phyloP scores from a whole-genome alignment of 1,140 invertebrate genomes.

The Drosophila varians region DNA sequence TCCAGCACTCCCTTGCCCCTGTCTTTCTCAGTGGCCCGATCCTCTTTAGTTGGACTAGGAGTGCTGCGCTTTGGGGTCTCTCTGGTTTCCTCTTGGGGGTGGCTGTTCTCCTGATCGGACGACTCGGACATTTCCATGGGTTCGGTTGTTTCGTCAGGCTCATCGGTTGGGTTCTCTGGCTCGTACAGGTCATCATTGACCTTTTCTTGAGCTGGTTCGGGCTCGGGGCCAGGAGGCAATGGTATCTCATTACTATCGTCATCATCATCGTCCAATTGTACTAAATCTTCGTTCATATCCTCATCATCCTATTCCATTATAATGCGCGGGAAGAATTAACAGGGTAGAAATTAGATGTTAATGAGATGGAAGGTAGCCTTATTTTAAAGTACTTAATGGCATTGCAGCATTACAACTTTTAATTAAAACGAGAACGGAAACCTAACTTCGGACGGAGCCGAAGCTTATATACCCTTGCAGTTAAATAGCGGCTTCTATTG shows the following conservation, averaged over 20 bases:
- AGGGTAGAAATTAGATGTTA: not conserved
- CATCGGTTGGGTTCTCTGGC: conserved; percentile 78
- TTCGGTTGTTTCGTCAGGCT: conserved; percentile 33
- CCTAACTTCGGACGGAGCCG: too few relatives aligned
- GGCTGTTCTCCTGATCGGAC: conserved; percentile 3
- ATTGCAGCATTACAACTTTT: too few relatives aligned
- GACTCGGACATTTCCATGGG: conserved; percentile 6
- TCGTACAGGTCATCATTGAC: conserved; percentile 59
- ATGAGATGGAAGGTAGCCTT: too few relatives aligned
- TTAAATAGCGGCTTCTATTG: too few relatives aligned
- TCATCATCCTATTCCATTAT: conserved; percentile 66
- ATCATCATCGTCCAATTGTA: conserved; percentile 82
- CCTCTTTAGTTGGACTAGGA: conserved; percentile 61
- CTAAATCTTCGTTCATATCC: conserved; percentile 83
- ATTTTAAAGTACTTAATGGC: too few relatives aligned
- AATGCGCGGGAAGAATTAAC: conserved; percentile 20
- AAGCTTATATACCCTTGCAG: too few relatives aligned
- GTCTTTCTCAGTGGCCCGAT: conserved; percentile 39
- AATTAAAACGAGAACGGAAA: too few relatives aligned
- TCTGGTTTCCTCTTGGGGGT: conserved; percentile 28
- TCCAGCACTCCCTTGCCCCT: conserved; percentile 74
- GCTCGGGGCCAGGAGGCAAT: conserved; percentile 60
- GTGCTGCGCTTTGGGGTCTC: conserved; percentile 44
- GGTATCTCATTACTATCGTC: conserved; percentile 72
- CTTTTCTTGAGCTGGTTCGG: conserved; percentile 13